Evolutionary conservation across 2,113 vertebrate genomes (phyloP), one percentile per base, ranked within the genome.

Genomic region (Leiothrix lutea): DNA sequence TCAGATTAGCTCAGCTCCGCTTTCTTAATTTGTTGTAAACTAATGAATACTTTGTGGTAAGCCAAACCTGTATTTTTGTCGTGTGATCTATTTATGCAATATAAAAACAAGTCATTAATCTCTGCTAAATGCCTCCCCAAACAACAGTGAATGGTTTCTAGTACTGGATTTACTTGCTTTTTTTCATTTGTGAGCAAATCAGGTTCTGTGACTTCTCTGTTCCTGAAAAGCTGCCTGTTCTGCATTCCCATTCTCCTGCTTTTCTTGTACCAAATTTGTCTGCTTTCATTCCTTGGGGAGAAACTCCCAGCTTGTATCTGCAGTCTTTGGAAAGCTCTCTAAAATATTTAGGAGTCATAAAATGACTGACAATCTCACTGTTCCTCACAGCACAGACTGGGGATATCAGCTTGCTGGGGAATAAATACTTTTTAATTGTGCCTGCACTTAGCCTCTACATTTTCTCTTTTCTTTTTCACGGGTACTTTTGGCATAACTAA

Each of bases 291-390:
- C 66, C 79, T 85, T 26, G 5, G 91, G 79, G 91, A 90, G 74
- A 71, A 57, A 47, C 47, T 90, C 50, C 40, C 50, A 56, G 36
- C 35, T 57, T 89, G 33, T 57, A 58, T n/a, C 56, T 70, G 22
- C 69, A 62, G 58, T 28, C 50, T 85, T 80, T 70, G 80, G 61
- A 85, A 95, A 85, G 35, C 35, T 72, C 25, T 69, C 50, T 91
- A 23, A 95, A 97, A 91, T 87, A 94, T 73, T 82, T 36, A 72
- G 36, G 42, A 84, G 28, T 29, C 40, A 91, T 51, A 69, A 75
- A 91, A 70, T 66, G 14, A 51, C 38, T 73, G 64, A 25, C 31
- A 80, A 0, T 64, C 61, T 93, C 64, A 85, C 25, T 80, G 42
- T 80, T 85, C 11, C 26, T 58, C 42, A 35, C n/a, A 87, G 42